Base-by-base conservation (phyloP, 2,888 invertebrate genomes). In the Penaeus monodon region DNA sequence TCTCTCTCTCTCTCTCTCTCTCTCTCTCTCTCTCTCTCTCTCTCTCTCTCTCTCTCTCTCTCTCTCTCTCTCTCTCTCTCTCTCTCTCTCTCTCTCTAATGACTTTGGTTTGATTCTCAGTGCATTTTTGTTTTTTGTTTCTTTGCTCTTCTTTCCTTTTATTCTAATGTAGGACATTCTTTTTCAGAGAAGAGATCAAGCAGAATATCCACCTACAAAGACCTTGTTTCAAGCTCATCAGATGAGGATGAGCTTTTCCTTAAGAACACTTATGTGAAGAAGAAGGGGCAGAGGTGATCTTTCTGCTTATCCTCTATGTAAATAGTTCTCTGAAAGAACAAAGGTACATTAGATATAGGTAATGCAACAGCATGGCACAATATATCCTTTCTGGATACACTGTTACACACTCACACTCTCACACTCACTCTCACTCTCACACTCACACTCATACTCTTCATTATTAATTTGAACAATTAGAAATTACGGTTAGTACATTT, bases 221-320 rank as follows among this genome's bases (percentile, higher is more conserved):
- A 88, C 63, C 57, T 88, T 33, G 84, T 88, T 33, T 88, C 88
- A 57, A 84, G 84, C 74, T 84, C 84, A 66, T 88, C 88, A 22
- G 88, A 88, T 63, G 88, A 88, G 49, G 88, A 88, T 14, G 84
- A 88, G 49, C 63, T 84, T n/a, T 84, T 88, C 64, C 49, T 88
- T 20, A 80, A 84, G 33, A 20, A n/a, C 14, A 20, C 73, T 27
- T 20, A 49, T 38, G n/a, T 44, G 2, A 76, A 49, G 38, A 79
- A 79, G 24, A 81, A 77, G 49, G 20, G 27, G 44, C 77, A 38
- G n/a, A 68, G 74, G 38, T 87, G 74, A 87, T 74, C 33, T 73
- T 20, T 79, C 29, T 12, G 24, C 33, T 38, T 33, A 38, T 6
- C 38, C 27, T 73, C 12, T n/a, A 17, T 84, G 38, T 44, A 38